Evolutionary conservation across 2,113 vertebrate genomes (phyloP).

Genomic region (Gallinago media): DNA sequence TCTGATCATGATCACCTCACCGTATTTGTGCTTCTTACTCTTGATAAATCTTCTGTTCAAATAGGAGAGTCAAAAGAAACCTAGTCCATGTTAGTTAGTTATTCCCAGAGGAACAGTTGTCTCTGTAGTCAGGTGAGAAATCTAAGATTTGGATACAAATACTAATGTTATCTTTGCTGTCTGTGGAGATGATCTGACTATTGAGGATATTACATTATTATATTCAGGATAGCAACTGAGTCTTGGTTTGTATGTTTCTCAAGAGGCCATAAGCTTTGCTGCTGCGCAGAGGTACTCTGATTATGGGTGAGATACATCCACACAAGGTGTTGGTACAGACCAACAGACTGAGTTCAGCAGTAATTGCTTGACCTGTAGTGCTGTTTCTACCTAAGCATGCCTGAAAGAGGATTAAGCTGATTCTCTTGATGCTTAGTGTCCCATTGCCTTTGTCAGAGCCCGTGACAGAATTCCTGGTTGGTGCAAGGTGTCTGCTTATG

Average conservation of each 20-base stretch:
- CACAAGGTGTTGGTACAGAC: neutral
- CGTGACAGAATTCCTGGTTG: neutral
- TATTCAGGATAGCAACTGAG: neutral
- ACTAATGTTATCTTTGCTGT: neutral
- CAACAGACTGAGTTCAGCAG: neutral
- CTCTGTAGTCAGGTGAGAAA: neutral
- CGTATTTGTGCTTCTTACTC: neutral
- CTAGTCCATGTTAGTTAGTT: neutral
- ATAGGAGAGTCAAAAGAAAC: neutral
- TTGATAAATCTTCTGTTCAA: neutral
- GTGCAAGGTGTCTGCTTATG: neutral
- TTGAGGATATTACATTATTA: neutral
- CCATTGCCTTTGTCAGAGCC: neutral
- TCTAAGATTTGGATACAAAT: neutral
- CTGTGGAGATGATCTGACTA: neutral
- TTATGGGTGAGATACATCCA: neutral
- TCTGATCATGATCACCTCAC: neutral
- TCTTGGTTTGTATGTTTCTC: neutral
- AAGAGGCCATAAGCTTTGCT: neutral
- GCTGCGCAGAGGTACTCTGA: neutral
- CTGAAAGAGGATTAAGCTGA: neutral
- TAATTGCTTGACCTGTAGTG: neutral
- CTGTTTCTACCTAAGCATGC: neutral
- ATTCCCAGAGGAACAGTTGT: neutral
- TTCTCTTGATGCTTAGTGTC: neutral